Percentiles rank a stretch among this genome's conserved stretches.
Evolutionary conservation across 2,797 vertebrate genomes (phyloP).

Genomic region (Gymnoscopelus braueri): DNA sequence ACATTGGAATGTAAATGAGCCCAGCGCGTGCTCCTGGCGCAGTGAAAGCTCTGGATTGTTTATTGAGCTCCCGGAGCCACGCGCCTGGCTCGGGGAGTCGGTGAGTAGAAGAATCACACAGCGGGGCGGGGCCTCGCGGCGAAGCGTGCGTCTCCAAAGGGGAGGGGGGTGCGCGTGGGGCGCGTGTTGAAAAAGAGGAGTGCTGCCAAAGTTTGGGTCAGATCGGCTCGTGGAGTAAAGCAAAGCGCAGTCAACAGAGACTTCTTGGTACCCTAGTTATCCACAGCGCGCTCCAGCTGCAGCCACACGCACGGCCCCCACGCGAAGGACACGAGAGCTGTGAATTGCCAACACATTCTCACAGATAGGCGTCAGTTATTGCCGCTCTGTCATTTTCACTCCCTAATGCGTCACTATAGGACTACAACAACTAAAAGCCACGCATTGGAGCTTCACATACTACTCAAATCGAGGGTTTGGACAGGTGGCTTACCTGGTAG

Average conservation of each 20-base stretch:
- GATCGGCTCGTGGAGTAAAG: constrained; percentile 80
- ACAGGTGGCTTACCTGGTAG: no score
- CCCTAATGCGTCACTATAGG: no score
- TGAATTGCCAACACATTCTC: constrained; percentile 60
- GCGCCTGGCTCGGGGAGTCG: constrained; percentile 86
- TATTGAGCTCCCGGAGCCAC: constrained; percentile 89
- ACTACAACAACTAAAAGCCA: no score
- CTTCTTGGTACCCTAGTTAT: constrained; percentile 41
- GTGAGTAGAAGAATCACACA: constrained; percentile 81
- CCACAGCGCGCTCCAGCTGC: constrained; percentile 54
- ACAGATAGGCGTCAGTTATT: no score
- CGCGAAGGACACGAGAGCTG: constrained; percentile 86
- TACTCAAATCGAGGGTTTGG: no score
- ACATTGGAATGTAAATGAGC: constrained; percentile 89
- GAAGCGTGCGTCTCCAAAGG: constrained; percentile 82
- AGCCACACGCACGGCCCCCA: constrained; percentile 82
- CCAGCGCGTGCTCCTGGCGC: constrained; percentile 85
- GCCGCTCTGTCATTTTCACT: no score
- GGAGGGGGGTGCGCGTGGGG: constrained; percentile 77
- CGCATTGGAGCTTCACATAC: no score
- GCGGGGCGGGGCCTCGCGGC: constrained; percentile 82
- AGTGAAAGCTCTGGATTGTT: constrained; percentile 88
- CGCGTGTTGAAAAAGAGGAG: constrained; percentile 91
- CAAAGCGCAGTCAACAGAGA: constrained; percentile 76
- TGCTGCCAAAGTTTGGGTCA: constrained; percentile 86